Conservation (phyloP, 2,113 vertebrate species). For the Chitala chitala region DNA sequence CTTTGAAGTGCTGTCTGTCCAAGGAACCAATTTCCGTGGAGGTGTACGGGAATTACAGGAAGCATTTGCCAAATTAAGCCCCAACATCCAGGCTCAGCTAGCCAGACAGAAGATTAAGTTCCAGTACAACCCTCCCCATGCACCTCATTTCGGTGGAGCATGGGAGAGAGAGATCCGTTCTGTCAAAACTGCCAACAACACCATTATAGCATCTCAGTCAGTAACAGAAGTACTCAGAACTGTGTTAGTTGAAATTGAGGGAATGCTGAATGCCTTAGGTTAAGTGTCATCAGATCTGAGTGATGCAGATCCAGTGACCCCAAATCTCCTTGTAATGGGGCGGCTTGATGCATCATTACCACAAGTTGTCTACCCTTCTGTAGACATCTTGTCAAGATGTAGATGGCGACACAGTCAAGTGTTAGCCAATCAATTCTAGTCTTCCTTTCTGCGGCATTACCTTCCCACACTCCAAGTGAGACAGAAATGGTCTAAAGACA, state of each 20-base stretch:
- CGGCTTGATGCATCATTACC: conserved; percentile 17
- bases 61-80: background rate
- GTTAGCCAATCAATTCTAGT: conserved; percentile 20
- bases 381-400: background rate
- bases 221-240: background rate
- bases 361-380: conserved; percentile 9
- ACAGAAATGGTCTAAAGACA: conserved; percentile 11
- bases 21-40: conserved; percentile 7
- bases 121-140: conserved; percentile 6
- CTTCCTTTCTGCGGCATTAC: background rate
- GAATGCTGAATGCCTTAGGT: background rate
- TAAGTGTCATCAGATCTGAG: background rate
- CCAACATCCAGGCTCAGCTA: background rate
- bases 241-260: background rate
- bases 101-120: conserved; percentile 12
- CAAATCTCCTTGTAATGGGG: conserved; percentile 19
- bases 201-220: background rate
- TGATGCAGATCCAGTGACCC: conserved; percentile 20
- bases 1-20: background rate
- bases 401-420: conserved; percentile 17
- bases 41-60: background rate
- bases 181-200: background rate
- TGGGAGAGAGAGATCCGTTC: no score
- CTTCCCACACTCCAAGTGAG: background rate
- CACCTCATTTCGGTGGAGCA: background rate